Base-by-base conservation (phyloP, 2,888 invertebrate genomes). In the Slavum lentiscoides region DNA sequence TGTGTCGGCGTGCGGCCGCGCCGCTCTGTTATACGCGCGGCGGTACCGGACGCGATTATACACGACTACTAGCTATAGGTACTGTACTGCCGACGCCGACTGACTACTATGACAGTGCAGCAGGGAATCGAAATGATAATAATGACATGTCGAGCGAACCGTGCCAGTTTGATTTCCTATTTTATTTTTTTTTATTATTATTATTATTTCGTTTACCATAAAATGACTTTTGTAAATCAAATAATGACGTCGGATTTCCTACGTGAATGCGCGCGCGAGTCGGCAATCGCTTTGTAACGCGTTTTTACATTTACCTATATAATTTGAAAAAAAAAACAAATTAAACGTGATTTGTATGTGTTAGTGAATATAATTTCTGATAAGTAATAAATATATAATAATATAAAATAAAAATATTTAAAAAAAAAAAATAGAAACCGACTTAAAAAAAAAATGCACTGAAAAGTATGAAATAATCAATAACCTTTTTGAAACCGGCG, bases 91-190 rank as follows among this genome's bases (percentile, higher is more conserved):
- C 43, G 43, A 62, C 49, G 6, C 21, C 15, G 6, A 58, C 23
- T 30, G 17, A 30, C 2, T 1, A 55, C 9, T 55, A 15, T 21
- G 62, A 19, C 53, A 8, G 21, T 55, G 55, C 30, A 30, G 4
- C 4, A 30, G n/a, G 13, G 11, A 74, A 66, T 55, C 55, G 37
- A 39, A 66, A 66, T 19, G 13, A 74, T 15, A 15, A 49, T 49
- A 49, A 49, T 49, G 11, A 11, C 53, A 59, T 64, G 55, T 69
- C 39, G 74, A 64, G 17, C 21, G 39, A 23, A 74, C 64, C 66
- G 49, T 74, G n/a, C 53, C 49, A n/a, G n/a, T 74, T 39, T 30
- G 58, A 75, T 75, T 75, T 67, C 55, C 62, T 74, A n/a, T n/a
- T 37, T 37, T 62, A 23, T 73, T 6, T 30, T 53, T 64, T 17